Conservation (phyloP, 2,888 invertebrate genomes). For the Pristionchus mayeri region DNA sequence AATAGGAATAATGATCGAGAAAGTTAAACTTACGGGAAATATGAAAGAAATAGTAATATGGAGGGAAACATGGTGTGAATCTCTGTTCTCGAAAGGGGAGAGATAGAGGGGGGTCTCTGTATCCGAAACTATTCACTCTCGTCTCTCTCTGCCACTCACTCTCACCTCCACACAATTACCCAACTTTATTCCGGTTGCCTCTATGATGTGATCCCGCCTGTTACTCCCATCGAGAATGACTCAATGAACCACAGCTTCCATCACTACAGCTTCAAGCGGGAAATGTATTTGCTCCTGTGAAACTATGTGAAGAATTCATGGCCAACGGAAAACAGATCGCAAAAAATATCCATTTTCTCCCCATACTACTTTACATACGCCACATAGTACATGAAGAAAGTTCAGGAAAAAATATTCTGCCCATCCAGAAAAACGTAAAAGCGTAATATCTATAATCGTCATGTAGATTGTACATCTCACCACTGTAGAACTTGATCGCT, state of each 20-base stretch:
- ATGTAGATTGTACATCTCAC: too few species aligned
- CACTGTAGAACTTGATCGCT: too few species aligned
- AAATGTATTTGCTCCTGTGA: too few species aligned
- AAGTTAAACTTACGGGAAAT: neutral
- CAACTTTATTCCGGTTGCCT: conserved; percentile 46
- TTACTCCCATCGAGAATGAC: conserved; percentile 20
- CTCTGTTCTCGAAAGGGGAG: conserved; percentile 8
- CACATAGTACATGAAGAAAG: too few species aligned
- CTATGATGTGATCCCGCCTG: conserved; percentile 42
- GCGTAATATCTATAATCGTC: too few species aligned
- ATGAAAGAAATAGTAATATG: neutral
- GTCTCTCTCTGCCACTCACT: conserved; percentile 34
- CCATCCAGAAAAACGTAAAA: too few species aligned
- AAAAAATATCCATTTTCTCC: too few species aligned
- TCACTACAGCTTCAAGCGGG: too few species aligned
- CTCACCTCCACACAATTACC: conserved; percentile 39
- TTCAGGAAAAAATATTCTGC: too few species aligned
- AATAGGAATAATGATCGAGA: neutral
- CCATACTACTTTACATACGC: too few species aligned
- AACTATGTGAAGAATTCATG: too few species aligned
- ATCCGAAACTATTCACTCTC: conserved; percentile 40
- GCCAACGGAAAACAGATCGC: too few species aligned
- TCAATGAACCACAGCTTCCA: neutral
- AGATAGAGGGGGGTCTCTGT: conserved; percentile 34
- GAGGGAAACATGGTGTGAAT: conserved; percentile 21